These are phyloP conservation scores for Scyliorhinus canicula DNA, from an alignment of 2,797 vertebrate genomes.

Conservation along the genomic window DNA sequence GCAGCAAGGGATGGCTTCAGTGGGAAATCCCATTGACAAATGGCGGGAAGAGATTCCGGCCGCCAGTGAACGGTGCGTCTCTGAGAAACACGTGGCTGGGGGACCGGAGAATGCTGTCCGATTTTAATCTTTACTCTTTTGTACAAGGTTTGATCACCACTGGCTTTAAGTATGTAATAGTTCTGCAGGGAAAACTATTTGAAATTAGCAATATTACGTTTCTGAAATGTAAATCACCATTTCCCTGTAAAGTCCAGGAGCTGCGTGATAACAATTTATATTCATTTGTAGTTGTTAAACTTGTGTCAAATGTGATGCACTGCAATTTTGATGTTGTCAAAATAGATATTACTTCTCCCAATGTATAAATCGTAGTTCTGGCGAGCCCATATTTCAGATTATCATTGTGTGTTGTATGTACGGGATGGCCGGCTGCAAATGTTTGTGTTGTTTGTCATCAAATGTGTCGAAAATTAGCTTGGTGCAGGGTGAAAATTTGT, in stretches of 20 bases:
- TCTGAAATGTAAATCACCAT: not conserved
- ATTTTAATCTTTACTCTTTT: not conserved
- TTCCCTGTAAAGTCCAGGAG: not conserved
- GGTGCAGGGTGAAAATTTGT: no score
- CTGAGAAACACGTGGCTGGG: no score
- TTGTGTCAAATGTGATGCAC: not conserved
- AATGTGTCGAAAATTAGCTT: not conserved
- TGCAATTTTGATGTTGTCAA: not conserved
- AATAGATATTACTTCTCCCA: not conserved
- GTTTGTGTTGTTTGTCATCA: not conserved
- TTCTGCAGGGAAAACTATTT: not conserved
- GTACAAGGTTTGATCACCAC: not conserved
- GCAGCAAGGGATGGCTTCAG: no score
- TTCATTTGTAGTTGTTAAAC: not conserved
- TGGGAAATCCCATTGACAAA: no score
- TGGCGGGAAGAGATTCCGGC: no score
- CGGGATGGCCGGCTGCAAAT: not conserved
- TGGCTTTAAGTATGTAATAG: not conserved
- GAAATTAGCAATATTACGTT: not conserved
- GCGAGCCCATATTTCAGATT: not conserved
- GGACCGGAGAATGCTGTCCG: no score
- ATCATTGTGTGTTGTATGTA: not conserved
- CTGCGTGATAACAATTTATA: not conserved
- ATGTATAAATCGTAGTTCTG: not conserved
- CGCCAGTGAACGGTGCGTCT: no score